These are phyloP conservation scores for Bombus pyrosoma DNA, from an alignment of 1,140 invertebrate genomes.

Conservation along the genomic window DNA sequence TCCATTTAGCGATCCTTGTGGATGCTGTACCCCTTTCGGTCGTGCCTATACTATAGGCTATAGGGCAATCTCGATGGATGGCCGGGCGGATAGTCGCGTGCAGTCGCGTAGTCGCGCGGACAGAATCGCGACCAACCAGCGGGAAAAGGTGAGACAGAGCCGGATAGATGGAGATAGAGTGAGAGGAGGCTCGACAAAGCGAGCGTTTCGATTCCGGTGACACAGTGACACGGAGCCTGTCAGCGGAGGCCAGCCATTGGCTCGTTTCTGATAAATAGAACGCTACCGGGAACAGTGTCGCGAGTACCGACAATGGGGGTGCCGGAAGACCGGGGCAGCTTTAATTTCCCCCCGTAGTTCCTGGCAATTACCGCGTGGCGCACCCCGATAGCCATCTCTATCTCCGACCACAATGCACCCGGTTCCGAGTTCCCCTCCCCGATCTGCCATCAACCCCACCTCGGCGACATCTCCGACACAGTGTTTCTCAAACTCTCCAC, in stretches of 20 bases:
- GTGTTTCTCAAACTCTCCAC: conserved; percentile 34
- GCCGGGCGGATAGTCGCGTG: conserved; percentile 25
- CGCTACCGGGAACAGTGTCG: conserved; percentile 72
- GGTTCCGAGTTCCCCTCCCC: conserved; percentile 58
- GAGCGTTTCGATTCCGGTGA: conserved; percentile 75
- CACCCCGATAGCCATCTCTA: conserved; percentile 79
- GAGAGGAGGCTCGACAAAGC: not conserved
- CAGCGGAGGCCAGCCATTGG: conserved; percentile 73
- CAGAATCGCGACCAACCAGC: conserved; percentile 1
- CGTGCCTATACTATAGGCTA: conserved; percentile 17
- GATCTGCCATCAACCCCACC: conserved; percentile 19
- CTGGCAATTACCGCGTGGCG: conserved; percentile 79
- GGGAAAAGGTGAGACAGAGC: conserved; percentile 2
- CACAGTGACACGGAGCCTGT: conserved; percentile 79
- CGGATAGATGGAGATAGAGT: not conserved
- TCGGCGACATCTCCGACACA: conserved; percentile 48
- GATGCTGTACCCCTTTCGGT: conserved; percentile 16
- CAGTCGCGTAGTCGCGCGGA: conserved; percentile 18
- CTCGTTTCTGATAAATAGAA: conserved; percentile 78
- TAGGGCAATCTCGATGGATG: conserved; percentile 37
- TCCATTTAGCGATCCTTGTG: conserved; percentile 38
- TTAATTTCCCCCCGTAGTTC: conserved; percentile 81
- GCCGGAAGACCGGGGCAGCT: conserved; percentile 79
- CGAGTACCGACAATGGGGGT: conserved; percentile 74
- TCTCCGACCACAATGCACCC: conserved; percentile 78